Base-by-base conservation (phyloP, 2,888 invertebrate species). In the Brachylomia viminalis region DNA sequence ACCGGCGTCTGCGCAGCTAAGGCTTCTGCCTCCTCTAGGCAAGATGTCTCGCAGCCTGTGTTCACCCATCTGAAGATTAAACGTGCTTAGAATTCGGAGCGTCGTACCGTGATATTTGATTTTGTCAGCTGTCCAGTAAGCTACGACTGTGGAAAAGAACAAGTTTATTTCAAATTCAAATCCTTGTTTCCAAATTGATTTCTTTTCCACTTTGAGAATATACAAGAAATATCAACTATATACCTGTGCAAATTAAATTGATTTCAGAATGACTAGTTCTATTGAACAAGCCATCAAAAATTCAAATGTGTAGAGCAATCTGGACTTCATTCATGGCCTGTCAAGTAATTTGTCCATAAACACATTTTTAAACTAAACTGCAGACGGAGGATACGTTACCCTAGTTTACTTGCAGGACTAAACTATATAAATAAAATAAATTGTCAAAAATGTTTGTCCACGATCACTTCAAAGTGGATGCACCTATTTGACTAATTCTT, bases 1-100 rank as follows among this genome's bases (percentile, higher is more conserved):
- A 99, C 99, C 0, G 99, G 99, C 4, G 99, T 99, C 94, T 99
- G 98, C 88, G 98, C 98, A 42, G 99, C 99, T 84, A 99, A 94
- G 88, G 98, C 98, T 93, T 99, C 98, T 1, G 99, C 98, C 89
- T 98, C 97, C 86, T 98, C 98, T 80, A 99, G 96, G 93, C 99
- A 99, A 62, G 98, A 98, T 54, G 98, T 97, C 83, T 97, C 97
- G 90, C 98, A 98, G 0, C 98, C 98, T 88, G 98, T 97, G 93
- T 99, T 99, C 80, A 99, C 98, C 99, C 99, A 99, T 49, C 97
- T 97, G 84, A 0, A n/a, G 33, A 15, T 38, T 6, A 11, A 8
- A 45, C 7, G 8, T 1, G 10, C 47, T 64, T 33, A 66, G 23
- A 49, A 49, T 10, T 47, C 23, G 23, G 23, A 20, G 47, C 5